Conservation (phyloP, 2,113 vertebrate genomes). For the Odocoileus hemionus region DNA sequence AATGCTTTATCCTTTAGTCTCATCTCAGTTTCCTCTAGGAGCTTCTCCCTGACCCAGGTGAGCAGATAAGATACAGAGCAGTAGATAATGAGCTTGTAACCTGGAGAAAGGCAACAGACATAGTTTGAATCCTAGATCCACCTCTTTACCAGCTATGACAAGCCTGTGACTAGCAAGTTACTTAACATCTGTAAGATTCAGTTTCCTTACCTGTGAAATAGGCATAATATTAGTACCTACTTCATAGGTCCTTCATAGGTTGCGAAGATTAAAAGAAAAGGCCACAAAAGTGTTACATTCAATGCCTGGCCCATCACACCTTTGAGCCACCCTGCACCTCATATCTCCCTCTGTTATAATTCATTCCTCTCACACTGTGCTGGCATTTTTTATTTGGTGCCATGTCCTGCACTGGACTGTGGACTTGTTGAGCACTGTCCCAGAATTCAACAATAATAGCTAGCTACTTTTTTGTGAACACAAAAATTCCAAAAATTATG, state of each 20-base stretch:
- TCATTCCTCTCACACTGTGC: neutral
- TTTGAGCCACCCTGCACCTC: neutral
- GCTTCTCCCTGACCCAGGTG: neutral
- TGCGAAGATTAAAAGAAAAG: neutral
- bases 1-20: neutral
- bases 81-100: neutral
- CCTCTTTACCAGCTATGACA: neutral
- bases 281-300: neutral
- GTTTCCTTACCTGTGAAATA: neutral
- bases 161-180: neutral
- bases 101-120: neutral
- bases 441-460: neutral
- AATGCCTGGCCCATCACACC: neutral
- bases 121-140: neutral
- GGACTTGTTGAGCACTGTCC: neutral
- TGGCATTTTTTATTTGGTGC: neutral
- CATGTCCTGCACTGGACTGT: neutral
- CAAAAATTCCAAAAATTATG: neutral
- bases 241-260: neutral
- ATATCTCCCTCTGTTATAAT: neutral
- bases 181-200: neutral
- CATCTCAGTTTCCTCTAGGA: neutral
- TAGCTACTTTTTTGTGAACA: neutral
- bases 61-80: neutral
- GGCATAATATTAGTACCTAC: neutral